Conservation (phyloP, 1,140 invertebrate genomes). For the Listronotus oregonensis region DNA sequence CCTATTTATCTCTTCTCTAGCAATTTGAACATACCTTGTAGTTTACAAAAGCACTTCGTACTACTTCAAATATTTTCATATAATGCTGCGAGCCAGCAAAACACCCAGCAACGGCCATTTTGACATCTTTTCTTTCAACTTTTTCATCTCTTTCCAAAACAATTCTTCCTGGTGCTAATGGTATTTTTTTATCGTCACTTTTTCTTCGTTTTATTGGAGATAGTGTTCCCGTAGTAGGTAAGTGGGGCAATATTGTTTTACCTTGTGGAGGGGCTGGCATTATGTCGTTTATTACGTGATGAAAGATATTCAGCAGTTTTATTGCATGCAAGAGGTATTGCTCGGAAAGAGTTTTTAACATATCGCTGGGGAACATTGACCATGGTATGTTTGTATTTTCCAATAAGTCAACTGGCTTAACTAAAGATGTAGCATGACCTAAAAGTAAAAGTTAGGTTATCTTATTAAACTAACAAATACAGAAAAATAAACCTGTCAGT, state of each 20-base stretch:
- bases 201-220: slow-evolving; percentile 60
- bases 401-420: slow-evolving; percentile 31
- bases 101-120: slow-evolving; percentile 61
- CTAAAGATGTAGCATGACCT: slow-evolving; percentile 25
- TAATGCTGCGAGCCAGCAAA: slow-evolving; percentile 76
- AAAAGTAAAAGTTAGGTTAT: background rate
- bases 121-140: slow-evolving; percentile 55
- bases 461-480: background rate
- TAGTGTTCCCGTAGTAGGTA: slow-evolving; percentile 55
- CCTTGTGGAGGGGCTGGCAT: slow-evolving; percentile 64
- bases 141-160: slow-evolving; percentile 46
- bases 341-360: slow-evolving; percentile 60
- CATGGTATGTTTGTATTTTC: slow-evolving; percentile 51
- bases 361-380: slow-evolving; percentile 61
- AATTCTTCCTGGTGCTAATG: background rate
- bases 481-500: slow-evolving; percentile 5
- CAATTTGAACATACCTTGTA: slow-evolving; percentile 76
- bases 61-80: slow-evolving; percentile 74
- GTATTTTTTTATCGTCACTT: slow-evolving; percentile 46
- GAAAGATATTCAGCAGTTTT: slow-evolving; percentile 74
- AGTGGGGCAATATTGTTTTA: slow-evolving; percentile 60
- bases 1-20: no score
- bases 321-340: slow-evolving; percentile 70
- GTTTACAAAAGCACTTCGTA: slow-evolving; percentile 77
- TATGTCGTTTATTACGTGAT: slow-evolving; percentile 77